A percentile compares a stretch with the other conserved stretches of the same genome.
Conservation (phyloP, 2,888 invertebrate species). For the Melitaea athalia region DNA sequence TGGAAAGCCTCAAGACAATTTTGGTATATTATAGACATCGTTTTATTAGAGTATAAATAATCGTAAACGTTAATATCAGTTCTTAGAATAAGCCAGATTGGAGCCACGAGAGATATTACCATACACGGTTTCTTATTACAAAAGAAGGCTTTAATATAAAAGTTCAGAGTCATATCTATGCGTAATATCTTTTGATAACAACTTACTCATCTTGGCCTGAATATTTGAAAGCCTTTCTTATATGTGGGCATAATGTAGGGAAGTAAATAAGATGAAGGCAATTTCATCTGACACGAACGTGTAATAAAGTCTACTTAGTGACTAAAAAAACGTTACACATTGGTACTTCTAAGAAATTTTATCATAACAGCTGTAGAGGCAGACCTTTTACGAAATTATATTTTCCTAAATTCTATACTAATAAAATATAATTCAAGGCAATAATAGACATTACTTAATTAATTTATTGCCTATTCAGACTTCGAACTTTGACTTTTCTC, state of each 20-base stretch:
- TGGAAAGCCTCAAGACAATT: no score
- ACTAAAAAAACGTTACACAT: not conserved
- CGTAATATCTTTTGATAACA: slow-evolving; percentile 18
- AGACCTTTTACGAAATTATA: no score
- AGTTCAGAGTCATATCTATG: slow-evolving; percentile 21
- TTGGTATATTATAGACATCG: no score
- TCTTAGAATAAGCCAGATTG: not conserved
- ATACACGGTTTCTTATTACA: slow-evolving; percentile 10
- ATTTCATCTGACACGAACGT: slow-evolving; percentile 3
- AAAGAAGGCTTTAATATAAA: slow-evolving; percentile 19
- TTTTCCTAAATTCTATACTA: no score
- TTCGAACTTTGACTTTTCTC: no score
- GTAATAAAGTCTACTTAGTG: slow-evolving; percentile 8
- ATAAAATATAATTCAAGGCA: no score
- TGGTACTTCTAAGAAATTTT: not conserved
- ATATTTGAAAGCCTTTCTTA: slow-evolving; percentile 16
- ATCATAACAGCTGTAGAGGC: not conserved
- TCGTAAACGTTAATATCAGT: no score
- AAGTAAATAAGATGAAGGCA: slow-evolving; percentile 9
- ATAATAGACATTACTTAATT: no score
- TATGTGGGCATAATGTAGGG: slow-evolving; percentile 6
- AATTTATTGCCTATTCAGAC: no score
- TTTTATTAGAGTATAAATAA: no score
- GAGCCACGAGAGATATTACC: not conserved
- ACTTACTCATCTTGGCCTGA: slow-evolving; percentile 13